A percentile compares a stretch with the other conserved stretches of the same genome.
phyloP scores from a whole-genome alignment of 92 coral and sea anemone genomes.

The Diadumene lineata region DNA sequence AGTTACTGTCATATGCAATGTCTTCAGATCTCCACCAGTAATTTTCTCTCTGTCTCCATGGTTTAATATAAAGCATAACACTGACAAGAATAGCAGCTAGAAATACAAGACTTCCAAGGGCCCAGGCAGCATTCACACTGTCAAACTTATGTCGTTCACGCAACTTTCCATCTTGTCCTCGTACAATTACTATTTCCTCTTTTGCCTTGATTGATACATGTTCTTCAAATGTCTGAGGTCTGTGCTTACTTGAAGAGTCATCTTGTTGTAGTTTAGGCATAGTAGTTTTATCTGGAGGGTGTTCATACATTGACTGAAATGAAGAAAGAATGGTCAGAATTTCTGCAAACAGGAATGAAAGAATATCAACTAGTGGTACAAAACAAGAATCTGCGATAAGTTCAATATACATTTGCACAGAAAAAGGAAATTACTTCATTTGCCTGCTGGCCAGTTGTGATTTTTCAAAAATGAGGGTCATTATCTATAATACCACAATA shows the following conservation, averaged over 20 bases:
- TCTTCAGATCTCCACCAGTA: constrained; percentile 86
- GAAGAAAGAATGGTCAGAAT: neutral
- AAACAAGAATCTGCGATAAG: no score
- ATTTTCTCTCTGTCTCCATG: constrained; percentile 87
- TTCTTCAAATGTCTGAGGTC: constrained; percentile 6
- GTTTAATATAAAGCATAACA: constrained; percentile 80
- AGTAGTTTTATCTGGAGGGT: neutral
- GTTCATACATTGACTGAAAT: constrained; percentile 17
- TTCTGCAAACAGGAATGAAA: no score
- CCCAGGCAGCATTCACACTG: constrained; percentile 95
- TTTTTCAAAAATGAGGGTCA: no score
- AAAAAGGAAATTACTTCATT: no score
- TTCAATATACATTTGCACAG: no score
- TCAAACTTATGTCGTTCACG: constrained; percentile 67
- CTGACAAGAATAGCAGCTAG: constrained; percentile 66
- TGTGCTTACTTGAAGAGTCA: neutral
- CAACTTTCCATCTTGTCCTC: constrained; percentile 37
- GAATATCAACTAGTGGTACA: no score
- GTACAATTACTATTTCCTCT: constrained; percentile 61
- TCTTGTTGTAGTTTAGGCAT: neutral
- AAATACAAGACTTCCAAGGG: constrained; percentile 85
- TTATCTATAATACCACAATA: no score
- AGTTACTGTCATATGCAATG: constrained; percentile 68
- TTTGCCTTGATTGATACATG: constrained; percentile 42
- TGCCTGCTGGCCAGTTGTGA: no score